Base-by-base conservation (phyloP, 2,888 invertebrate species). In the Psylliodes chrysocephalus region DNA sequence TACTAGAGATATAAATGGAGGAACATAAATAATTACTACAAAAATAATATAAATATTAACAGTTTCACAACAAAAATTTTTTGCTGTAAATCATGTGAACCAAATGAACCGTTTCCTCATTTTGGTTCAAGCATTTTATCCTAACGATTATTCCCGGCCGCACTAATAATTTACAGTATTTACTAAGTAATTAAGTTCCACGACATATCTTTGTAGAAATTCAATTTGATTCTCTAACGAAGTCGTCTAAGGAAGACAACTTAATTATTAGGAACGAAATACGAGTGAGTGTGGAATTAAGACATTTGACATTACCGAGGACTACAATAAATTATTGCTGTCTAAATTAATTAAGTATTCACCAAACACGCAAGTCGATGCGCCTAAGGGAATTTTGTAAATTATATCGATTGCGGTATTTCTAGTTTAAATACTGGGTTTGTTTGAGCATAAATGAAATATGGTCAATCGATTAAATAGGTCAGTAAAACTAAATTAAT, bases 231-330 rank as follows among this genome's bases (percentile, higher is more conserved):
- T 64, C 65, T 68, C 63, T 68, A 69, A 69, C 71, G 66, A 67
- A 68, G 66, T 71, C 62, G 65, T 73, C 71, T 70, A 67, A 64
- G 66, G 72, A 75, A 74, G 77, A 77, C 78, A 74, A 75, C 74
- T 79, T 79, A 79, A 79, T 79, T 78, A 78, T 78, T 75, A 73
- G 71, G 74, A 77, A 77, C 76, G 75, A 75, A 65, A 76, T 73
- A 73, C 73, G 71, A 73, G 70, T 71, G 71, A 73, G 70, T 72
- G 71, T 70, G 71, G 75, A 78, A 78, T 78, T 78, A 79, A 78
- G 79, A 78, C 77, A 75, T 78, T 79, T 77, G 77, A 78, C 78
- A 78, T 78, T 73, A 72, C 73, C 73, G 75, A 77, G 77, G 73
- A 77, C 76, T 77, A 71, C 76, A 76, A 75, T 78, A 74, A 78